These are phyloP conservation scores for Spialia ferax DNA, from an alignment of 2,888 invertebrate genomes.

Conservation along the genomic window DNA sequence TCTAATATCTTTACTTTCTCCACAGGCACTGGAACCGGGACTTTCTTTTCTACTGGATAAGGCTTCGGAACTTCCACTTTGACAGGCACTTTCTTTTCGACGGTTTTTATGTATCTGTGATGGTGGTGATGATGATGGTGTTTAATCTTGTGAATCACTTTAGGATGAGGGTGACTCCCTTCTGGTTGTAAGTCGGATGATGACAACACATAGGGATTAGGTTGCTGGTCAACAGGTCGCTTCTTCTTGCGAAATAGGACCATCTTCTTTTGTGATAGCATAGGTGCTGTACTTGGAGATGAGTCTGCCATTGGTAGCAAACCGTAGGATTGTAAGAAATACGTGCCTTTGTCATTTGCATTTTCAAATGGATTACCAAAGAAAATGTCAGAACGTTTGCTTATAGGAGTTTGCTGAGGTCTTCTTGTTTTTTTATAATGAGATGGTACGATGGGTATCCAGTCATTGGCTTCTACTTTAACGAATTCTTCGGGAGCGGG, in stretches of 20 bases:
- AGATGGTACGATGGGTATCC: conserved; percentile 79
- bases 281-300: conserved; percentile 49
- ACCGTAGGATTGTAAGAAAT: conserved; percentile 73
- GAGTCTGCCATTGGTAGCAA: conserved; percentile 62
- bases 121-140: conserved; percentile 90
- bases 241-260: conserved; percentile 64
- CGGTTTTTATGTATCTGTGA: conserved; percentile 88
- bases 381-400: conserved; percentile 25
- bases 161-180: conserved; percentile 60
- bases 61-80: conserved; percentile 87
- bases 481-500: conserved; percentile 56
- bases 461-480: conserved; percentile 68
- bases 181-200: conserved; percentile 62
- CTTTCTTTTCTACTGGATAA: conserved; percentile 80
- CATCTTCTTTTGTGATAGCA: conserved; percentile 63
- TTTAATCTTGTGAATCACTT: conserved; percentile 77
- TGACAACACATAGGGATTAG: conserved; percentile 10
- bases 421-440: conserved; percentile 65
- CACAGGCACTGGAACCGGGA: conserved; percentile 63
- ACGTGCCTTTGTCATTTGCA: conserved; percentile 49
- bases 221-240: conserved; percentile 58
- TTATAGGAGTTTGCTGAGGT: conserved; percentile 36
- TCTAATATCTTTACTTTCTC: conserved; percentile 61
- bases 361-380: conserved; percentile 14
- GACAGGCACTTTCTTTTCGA: conserved; percentile 83